Evolutionary conservation across 2,113 vertebrate species (phyloP).

Genomic region (Miniopterus natalensis): DNA sequence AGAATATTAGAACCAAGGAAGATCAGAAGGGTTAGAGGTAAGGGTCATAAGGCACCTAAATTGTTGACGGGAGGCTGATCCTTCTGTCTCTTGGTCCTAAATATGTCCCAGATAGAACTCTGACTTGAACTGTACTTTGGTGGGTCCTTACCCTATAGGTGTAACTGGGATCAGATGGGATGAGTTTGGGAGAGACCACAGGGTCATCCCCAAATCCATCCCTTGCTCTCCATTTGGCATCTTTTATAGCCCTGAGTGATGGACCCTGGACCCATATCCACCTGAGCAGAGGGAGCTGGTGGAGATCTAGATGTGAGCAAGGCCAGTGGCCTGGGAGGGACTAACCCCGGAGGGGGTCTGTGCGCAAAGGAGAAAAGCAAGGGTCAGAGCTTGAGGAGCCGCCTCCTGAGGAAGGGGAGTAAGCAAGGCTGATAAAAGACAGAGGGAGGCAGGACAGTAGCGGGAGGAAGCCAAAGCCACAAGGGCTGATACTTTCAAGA

Average conservation of each 20-base stretch:
- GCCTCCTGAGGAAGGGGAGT: not conserved
- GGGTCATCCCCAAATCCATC: not conserved
- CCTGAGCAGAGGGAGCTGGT: constrained; percentile 23
- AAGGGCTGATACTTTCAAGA: constrained; percentile 8
- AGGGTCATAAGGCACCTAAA: not conserved
- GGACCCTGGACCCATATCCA: not conserved
- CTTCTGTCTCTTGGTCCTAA: not conserved
- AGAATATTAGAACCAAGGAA: not conserved
- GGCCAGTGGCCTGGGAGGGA: not conserved
- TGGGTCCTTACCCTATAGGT: not conserved
- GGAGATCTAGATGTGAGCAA: not conserved
- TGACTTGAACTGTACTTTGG: constrained; percentile 10
- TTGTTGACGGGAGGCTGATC: not conserved
- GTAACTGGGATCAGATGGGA: not conserved
- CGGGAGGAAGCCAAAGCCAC: not conserved
- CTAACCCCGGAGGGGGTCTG: not conserved
- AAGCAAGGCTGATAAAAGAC: not conserved
- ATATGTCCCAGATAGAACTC: not conserved
- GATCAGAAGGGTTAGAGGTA: not conserved
- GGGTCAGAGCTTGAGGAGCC: not conserved
- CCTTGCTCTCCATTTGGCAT: constrained; percentile 5
- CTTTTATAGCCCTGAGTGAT: not conserved
- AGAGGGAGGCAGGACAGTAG: not conserved
- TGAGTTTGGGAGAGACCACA: not conserved
- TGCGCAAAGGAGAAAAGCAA: not conserved